These are phyloP conservation scores for Podotricha telesiphe DNA, from an alignment of 2,888 invertebrate species.

Conservation along the genomic window DNA sequence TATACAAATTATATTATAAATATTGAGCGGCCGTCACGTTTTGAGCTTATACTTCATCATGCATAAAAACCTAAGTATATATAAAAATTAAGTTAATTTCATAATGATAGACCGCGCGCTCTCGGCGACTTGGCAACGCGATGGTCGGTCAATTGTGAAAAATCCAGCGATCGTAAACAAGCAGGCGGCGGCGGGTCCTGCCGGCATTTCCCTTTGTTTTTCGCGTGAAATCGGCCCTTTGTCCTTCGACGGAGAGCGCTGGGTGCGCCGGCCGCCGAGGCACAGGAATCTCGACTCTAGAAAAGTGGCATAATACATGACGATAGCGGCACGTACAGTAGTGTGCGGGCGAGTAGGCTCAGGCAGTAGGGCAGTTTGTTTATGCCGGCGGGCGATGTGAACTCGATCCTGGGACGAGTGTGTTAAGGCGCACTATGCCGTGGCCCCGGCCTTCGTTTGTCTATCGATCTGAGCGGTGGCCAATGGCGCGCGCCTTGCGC, in stretches of 20 bases:
- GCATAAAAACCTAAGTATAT: constrained; percentile 32
- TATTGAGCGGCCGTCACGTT: constrained; percentile 26
- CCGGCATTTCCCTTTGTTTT: constrained; percentile 81
- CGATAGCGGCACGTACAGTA: constrained; percentile 70
- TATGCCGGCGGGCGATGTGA: constrained; percentile 76
- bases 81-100: constrained; percentile 64
- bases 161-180: constrained; percentile 60
- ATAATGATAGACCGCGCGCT: constrained; percentile 69
- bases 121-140: constrained; percentile 73
- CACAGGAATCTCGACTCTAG: constrained; percentile 81
- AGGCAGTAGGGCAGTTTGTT: constrained; percentile 82
- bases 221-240: constrained; percentile 77
- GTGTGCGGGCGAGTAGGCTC: constrained; percentile 52
- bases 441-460: constrained; percentile 82
- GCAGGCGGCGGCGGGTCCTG: constrained; percentile 60
- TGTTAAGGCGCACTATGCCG: constrained; percentile 72
- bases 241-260: constrained; percentile 76
- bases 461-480: constrained; percentile 86
- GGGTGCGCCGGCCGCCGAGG: constrained; percentile 64
- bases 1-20: constrained; percentile 48
- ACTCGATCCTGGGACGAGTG: constrained; percentile 63
- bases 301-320: constrained; percentile 78
- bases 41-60: neutral
- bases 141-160: constrained; percentile 61
- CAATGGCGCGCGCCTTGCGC: constrained; percentile 86